These are phyloP conservation scores for Dunckerocampus dactyliophorus DNA, from an alignment of 2,113 vertebrate genomes.

Conservation along the genomic window DNA sequence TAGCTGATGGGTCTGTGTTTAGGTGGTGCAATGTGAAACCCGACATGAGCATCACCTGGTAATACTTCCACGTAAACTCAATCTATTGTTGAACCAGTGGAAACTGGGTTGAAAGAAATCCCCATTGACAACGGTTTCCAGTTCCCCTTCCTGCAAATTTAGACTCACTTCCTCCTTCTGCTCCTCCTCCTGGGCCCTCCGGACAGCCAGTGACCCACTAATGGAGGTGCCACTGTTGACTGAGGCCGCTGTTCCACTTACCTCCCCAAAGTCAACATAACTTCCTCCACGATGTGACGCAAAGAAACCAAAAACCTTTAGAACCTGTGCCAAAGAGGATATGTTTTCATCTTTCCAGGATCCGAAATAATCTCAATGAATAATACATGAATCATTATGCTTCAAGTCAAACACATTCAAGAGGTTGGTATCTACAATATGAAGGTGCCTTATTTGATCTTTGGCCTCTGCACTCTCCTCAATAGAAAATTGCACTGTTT, in stretches of 20 bases:
- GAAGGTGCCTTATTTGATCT: too few relatives aligned
- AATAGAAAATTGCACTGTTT: too few relatives aligned
- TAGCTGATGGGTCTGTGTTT: too few relatives aligned
- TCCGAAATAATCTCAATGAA: too few relatives aligned
- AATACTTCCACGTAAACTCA: not conserved
- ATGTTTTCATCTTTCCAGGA: too few relatives aligned
- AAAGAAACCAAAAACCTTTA: conserved; percentile 10
- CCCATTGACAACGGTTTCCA: conserved; percentile 55
- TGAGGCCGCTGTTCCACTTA: conserved; percentile 15
- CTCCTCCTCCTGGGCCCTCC: too few relatives aligned
- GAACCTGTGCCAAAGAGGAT: too few relatives aligned
- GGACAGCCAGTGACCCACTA: not conserved
- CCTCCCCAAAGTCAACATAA: conserved; percentile 10
- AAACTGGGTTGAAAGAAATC: conserved; percentile 48
- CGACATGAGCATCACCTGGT: conserved; percentile 2
- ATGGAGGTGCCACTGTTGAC: conserved; percentile 4
- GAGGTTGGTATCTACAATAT: too few relatives aligned
- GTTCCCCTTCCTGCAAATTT: conserved; percentile 40
- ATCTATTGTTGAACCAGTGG: conserved; percentile 41
- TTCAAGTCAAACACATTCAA: too few relatives aligned
- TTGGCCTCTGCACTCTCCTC: too few relatives aligned
- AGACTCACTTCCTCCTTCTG: conserved; percentile 46
- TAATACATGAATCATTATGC: too few relatives aligned
- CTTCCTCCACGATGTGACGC: conserved; percentile 34
- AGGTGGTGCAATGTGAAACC: not conserved